Base-by-base conservation (phyloP, 2,113 vertebrate genomes). In the Engystomops pustulosus region DNA sequence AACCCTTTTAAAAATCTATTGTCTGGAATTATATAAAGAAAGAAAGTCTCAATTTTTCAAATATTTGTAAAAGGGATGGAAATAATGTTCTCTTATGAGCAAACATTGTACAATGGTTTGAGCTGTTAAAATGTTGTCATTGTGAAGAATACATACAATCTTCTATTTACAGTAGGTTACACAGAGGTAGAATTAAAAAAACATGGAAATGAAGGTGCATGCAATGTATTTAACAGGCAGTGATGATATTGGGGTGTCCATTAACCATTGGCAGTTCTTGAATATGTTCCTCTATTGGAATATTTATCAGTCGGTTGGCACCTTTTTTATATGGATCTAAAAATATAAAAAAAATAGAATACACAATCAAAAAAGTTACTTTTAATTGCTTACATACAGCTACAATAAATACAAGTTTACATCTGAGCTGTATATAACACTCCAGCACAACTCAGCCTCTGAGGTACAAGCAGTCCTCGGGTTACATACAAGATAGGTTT, bases 241-340 rank as follows among this genome's bases (percentile, higher is more conserved):
- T 86, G 68, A 72, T 80, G 72, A 88, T 60, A 34, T 14, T 34
- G 47, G 36, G 34, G 30, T 45, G 68, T n/a, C 20, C 14, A 34
- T 62, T 25, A 32, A 69, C 18, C 44, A n/a, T 15, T 68, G 81
- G 67, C 30, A 65, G n/a, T 41, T 58, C 74, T 58, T 44, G 30
- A 70, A 34, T n/a, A 86, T 79, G 70, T 81, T 83, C 76, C 30
- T 27, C 74, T 82, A 86, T 86, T 83, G 80, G 83, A 88, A 88
- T 77, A 83, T 80, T 23, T 86, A 62, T 87, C 23, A 83, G 69
- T 97, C 95, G 96, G 85, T 94, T 95, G 96, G 90, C 87, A 94
- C 86, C 90, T 95, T 97, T 93, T 99, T 99, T 92, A 99, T 97
- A 89, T 99, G 98, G 88, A 99, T 96, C 98, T 99, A 74, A 74